These are phyloP conservation scores for Ctenopoma kingsleyae DNA, from an alignment of 2,797 vertebrate species.

Conservation along the genomic window DNA sequence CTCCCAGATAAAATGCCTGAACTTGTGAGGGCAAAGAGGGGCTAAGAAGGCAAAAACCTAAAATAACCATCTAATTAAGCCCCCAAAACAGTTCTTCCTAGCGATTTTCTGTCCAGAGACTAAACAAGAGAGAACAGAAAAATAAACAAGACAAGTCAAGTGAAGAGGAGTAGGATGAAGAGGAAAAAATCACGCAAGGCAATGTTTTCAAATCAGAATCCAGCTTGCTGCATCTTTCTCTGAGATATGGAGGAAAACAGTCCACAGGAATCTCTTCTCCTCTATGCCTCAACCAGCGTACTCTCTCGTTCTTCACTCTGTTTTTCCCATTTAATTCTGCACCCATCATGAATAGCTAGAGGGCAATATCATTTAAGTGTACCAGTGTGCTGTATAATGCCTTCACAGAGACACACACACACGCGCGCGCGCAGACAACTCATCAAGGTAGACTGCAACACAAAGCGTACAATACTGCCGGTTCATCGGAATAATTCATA, in stretches of 20 bases:
- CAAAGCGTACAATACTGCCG: conserved; percentile 33
- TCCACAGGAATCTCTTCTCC: conserved; percentile 11
- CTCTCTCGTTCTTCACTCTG: background rate
- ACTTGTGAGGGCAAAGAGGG: conserved; percentile 46
- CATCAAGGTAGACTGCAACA: conserved; percentile 40
- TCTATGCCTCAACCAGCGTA: conserved; percentile 27
- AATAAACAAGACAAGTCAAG: conserved; percentile 38
- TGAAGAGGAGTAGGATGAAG: conserved; percentile 22
- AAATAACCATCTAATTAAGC: conserved; percentile 76
- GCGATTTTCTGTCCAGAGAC: conserved; percentile 72
- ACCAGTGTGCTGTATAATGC: conserved; percentile 35
- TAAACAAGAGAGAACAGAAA: conserved; percentile 39
- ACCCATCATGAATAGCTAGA: conserved; percentile 53
- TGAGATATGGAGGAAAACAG: conserved; percentile 31
- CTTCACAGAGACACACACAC: background rate
- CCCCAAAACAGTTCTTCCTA: conserved; percentile 59
- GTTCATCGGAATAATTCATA: conserved; percentile 67
- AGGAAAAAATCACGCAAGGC: conserved; percentile 9
- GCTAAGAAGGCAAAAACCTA: conserved; percentile 46
- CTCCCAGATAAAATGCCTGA: conserved; percentile 45
- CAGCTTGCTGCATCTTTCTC: conserved; percentile 19
- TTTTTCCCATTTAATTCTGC: conserved; percentile 39
- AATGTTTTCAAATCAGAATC: conserved; percentile 57
- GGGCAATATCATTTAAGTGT: conserved; percentile 52
- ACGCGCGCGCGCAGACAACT: background rate